A percentile compares a stretch with the other conserved stretches of the same genome.
These are phyloP conservation scores for Salpingus planirostris DNA, from an alignment of 2,888 invertebrate species.

Conservation along the genomic window DNA sequence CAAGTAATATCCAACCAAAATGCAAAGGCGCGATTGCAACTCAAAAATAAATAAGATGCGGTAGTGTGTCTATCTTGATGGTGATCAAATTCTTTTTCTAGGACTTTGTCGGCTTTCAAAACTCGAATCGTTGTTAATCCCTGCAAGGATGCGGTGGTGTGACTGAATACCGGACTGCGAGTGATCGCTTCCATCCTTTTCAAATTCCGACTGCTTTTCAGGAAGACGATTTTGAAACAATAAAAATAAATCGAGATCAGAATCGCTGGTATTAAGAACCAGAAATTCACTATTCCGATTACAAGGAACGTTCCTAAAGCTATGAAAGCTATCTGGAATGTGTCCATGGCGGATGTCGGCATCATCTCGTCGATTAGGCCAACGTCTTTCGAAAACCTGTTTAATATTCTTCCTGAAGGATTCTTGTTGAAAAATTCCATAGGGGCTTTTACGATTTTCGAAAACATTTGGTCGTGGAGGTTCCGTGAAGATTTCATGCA, in stretches of 20 bases:
- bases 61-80: constrained; percentile 62
- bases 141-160: constrained; percentile 65
- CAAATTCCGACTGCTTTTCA: constrained; percentile 20
- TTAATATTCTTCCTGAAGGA: constrained; percentile 51
- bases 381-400: constrained; percentile 61
- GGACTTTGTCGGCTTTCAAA: constrained; percentile 53
- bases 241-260: constrained; percentile 17
- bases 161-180: constrained; percentile 68
- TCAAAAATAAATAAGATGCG: constrained; percentile 59
- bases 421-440: constrained; percentile 60
- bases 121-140: constrained; percentile 71
- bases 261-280: constrained; percentile 17
- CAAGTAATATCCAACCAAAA: constrained; percentile 52
- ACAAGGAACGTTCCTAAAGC: constrained; percentile 16
- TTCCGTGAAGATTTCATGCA: constrained; percentile 44
- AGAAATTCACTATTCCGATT: constrained; percentile 17
- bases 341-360: constrained; percentile 42
- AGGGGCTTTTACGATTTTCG: constrained; percentile 48
- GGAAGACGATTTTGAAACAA: constrained; percentile 15
- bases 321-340: constrained; percentile 19
- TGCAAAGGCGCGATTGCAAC: constrained; percentile 61
- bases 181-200: constrained; percentile 20
- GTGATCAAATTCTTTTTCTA: constrained; percentile 54
- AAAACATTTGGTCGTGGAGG: constrained; percentile 45
- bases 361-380: constrained; percentile 46